Evolutionary conservation across 2,888 invertebrate species (phyloP), one percentile per base, ranked within the genome.

Genomic region (Argynnis bischoffii): DNA sequence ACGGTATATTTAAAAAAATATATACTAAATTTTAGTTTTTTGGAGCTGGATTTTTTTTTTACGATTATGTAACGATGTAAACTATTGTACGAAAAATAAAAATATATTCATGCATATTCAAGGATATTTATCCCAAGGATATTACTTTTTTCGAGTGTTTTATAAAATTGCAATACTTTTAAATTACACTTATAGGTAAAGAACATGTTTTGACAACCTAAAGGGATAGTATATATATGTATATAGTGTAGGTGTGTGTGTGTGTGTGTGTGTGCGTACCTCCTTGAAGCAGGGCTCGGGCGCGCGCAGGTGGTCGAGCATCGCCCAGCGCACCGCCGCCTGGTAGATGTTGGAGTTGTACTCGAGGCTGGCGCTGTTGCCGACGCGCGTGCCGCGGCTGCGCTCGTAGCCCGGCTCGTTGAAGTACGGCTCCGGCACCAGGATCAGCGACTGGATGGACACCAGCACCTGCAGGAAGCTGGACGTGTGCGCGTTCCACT

Each of bases 321-420:
- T 98, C 74, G 98, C 98, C 98, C 98, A 99, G 83, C 97, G 96
- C 73, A 97, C 98, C 75, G 97, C 98, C 13, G 98, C 98, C 90
- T 98, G 98, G 88, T 97, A 96, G 81, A 99, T 98, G 90, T 98
- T 98, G 78, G 97, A 96, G 90, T 98, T 98, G 93, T 99, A 99
- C 90, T 98, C 98, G 79, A 96, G 95, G 74, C 98, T 98, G 82
- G 97, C 97, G 85, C 96, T 96, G 76, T 96, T 97, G 76, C 98
- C 98, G 26, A 96, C 95, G 70, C 97, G 95, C 50, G 98, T 97
- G 72, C 98, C 98, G 69, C 98, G 95, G 77, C 96, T 96, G 78
- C 98, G 94, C 90, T 98, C 98, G 90, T 97, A 98, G 64, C 98
- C 98, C 21, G 98, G 98, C 90, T 98, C 98, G 92, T 98, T 98